Evolutionary conservation across 2,888 invertebrate species (phyloP), one percentile per base, ranked within the genome.

Genomic region (Apodemia zela): DNA sequence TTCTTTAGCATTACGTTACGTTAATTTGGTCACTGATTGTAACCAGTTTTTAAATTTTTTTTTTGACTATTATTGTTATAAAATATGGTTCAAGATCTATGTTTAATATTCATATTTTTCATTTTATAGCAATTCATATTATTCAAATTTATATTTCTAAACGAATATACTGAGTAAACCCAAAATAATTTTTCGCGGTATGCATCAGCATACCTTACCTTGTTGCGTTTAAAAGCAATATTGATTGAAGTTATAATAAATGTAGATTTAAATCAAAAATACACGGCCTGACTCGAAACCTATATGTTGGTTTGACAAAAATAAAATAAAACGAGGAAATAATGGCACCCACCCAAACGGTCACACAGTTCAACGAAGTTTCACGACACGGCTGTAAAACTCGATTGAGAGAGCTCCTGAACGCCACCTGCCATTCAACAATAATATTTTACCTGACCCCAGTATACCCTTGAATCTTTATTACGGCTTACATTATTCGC

Each of bases 321-420:
- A 76, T 74, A 75, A 75, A 75, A 73, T 71, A 72, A 73, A 74
- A 70, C 71, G 69, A 74, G 73, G 71, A 75, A 74, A 74, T 73
- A 76, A 78, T 79, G 79, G 79, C 80, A 78, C 75, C 74, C 76
- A 76, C 76, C 78, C 76, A 77, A 71, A 72, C 74, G 69, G 73
- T 71, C 72, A 73, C 70, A 68, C 69, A 69, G 74, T 69, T 69
- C 68, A 71, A 66, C 65, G 47, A 60, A 68, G 69, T 66, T 67
- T 67, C 65, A 68, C 66, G 67, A 68, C 67, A 67, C 66, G 63
- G 66, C 69, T 65, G 66, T 65, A 59, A 66, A 65, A 63, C 65
- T 66, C 70, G 63, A 68, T 66, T 57, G 68, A 67, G 67, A 72
- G 67, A 66, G 67, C 69, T 66, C 63, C 66, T 58, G 65, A 60